These are phyloP conservation scores for Calidris pygmaea DNA, from an alignment of 2,113 vertebrate species.

Conservation along the genomic window DNA sequence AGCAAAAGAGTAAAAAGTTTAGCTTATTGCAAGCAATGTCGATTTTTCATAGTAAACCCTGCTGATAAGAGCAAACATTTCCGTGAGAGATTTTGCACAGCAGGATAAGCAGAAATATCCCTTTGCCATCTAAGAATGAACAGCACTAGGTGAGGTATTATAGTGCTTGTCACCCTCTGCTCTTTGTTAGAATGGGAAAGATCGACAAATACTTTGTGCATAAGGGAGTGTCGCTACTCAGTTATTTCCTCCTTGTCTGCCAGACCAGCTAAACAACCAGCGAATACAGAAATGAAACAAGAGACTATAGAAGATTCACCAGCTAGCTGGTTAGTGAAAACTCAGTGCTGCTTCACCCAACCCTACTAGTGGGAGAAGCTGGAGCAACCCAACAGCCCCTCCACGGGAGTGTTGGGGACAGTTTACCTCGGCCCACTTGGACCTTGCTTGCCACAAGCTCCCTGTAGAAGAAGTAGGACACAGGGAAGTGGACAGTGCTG, in stretches of 20 bases:
- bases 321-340: background rate
- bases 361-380: background rate
- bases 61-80: background rate
- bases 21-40: background rate
- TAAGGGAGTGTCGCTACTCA: background rate
- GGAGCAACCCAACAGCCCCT: background rate
- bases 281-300: background rate
- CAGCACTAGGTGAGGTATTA: background rate
- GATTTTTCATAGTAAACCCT: background rate
- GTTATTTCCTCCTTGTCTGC: background rate
- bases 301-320: background rate
- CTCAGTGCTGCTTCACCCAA: background rate
- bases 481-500: background rate
- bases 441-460: background rate
- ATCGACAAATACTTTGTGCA: background rate
- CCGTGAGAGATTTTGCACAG: background rate
- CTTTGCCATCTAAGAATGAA: background rate
- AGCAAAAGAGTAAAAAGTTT: background rate
- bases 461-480: background rate
- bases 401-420: background rate
- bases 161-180: background rate
- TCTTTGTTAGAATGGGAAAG: background rate
- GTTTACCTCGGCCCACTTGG: background rate
- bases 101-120: background rate
- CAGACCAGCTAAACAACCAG: background rate